These are phyloP conservation scores for Sarcophaga rosellei DNA, from an alignment of 2,888 invertebrate genomes.

Conservation along the genomic window DNA sequence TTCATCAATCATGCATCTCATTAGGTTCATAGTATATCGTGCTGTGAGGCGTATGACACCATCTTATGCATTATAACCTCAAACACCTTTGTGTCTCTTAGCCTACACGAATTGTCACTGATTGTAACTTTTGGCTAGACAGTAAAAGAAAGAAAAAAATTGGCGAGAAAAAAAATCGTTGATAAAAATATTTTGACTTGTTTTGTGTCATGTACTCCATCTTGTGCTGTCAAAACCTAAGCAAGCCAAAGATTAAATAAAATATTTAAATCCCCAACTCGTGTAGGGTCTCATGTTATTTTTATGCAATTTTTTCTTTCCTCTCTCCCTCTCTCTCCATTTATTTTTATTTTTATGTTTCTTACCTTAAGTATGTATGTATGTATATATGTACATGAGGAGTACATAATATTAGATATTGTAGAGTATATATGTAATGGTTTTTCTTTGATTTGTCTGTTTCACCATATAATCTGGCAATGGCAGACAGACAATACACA, in stretches of 20 bases:
- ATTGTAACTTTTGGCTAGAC: not conserved
- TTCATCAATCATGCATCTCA: too few relatives aligned
- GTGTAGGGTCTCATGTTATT: slow-evolving; percentile 11
- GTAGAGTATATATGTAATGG: not conserved
- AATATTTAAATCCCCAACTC: slow-evolving; percentile 41
- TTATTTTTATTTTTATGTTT: too few relatives aligned
- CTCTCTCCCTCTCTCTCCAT: not conserved
- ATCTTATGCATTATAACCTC: too few relatives aligned
- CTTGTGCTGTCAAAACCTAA: slow-evolving; percentile 24
- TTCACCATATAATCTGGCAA: slow-evolving; percentile 37
- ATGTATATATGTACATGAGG: not conserved
- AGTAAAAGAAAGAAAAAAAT: not conserved
- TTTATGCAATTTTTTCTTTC: slow-evolving; percentile 6
- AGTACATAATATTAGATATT: not conserved
- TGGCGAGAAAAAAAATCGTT: not conserved
- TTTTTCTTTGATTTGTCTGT: slow-evolving; percentile 36
- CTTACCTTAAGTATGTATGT: not conserved
- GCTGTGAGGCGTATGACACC: too few relatives aligned
- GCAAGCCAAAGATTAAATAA: slow-evolving; percentile 20
- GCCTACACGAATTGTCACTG: not conserved
- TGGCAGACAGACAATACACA: slow-evolving; percentile 27
- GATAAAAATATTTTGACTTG: not conserved
- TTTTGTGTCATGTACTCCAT: not conserved
- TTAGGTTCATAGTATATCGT: too few relatives aligned
- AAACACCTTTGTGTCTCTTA: too few relatives aligned